These are phyloP conservation scores for Stegostoma tigrinum DNA, from an alignment of 2,113 vertebrate species.

Conservation along the genomic window DNA sequence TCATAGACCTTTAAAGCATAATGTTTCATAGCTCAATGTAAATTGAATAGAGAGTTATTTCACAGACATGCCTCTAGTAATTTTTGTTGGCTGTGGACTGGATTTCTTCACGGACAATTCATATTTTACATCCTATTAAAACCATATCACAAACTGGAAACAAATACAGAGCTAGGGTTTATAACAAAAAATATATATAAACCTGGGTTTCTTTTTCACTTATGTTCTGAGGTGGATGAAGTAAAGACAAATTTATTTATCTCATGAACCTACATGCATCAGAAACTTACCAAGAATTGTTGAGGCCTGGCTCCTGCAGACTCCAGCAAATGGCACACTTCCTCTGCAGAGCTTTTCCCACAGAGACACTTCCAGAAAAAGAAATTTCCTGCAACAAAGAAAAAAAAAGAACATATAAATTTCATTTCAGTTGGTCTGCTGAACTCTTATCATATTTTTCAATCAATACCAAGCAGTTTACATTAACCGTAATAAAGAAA, in stretches of 20 bases:
- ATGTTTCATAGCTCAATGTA: neutral
- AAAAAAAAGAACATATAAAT: neutral
- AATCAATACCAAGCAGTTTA: neutral
- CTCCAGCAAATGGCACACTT: slow-evolving; percentile 71
- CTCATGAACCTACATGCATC: neutral
- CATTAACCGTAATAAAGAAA: neutral
- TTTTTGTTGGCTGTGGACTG: neutral
- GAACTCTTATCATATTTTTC: neutral
- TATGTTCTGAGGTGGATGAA: neutral
- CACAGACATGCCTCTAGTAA: neutral
- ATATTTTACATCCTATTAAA: neutral
- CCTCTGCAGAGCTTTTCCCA: slow-evolving; percentile 69
- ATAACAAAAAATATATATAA: neutral
- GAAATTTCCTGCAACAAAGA: slow-evolving; percentile 70
- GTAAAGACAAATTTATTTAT: neutral
- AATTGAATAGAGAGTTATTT: neutral
- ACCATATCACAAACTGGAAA: neutral
- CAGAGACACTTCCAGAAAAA: slow-evolving; percentile 87
- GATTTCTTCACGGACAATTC: neutral
- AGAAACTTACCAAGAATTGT: slow-evolving; percentile 73
- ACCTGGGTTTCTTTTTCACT: neutral
- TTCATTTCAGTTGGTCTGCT: neutral
- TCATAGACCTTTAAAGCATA: neutral
- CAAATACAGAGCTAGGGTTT: neutral
- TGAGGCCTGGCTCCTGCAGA: slow-evolving; percentile 79